Evolutionary conservation across 2,113 vertebrate species (phyloP).

Genomic region (Calypte anna): DNA sequence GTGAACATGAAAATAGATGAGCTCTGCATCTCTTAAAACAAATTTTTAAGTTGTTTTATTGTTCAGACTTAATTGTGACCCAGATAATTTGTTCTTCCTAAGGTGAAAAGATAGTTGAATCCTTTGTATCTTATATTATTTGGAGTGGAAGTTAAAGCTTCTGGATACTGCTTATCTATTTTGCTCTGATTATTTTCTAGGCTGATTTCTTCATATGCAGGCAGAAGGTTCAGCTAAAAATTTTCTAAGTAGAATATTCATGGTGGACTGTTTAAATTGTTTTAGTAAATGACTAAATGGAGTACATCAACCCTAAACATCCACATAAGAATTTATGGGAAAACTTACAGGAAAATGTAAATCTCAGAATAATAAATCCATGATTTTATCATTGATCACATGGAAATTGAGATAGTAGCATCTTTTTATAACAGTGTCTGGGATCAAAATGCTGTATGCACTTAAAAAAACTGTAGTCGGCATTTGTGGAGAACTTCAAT

Average conservation of each 20-base stretch:
- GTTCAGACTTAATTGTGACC: not conserved
- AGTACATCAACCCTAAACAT: not conserved
- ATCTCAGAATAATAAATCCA: not conserved
- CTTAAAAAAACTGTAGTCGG: not conserved
- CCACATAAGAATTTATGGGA: not conserved
- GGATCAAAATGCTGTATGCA: not conserved
- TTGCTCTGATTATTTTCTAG: not conserved
- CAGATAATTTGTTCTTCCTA: conserved; percentile 31
- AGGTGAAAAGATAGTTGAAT: conserved; percentile 10
- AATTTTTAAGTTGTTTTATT: not conserved
- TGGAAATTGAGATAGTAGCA: not conserved
- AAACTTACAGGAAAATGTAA: not conserved
- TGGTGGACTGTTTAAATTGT: not conserved
- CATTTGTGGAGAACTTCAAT: not conserved
- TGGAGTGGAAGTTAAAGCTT: conserved; percentile 1
- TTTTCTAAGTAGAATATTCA: not conserved
- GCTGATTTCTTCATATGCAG: not conserved
- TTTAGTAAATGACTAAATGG: not conserved
- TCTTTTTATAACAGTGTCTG: not conserved
- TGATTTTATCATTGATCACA: not conserved
- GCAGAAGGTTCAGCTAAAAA: not conserved
- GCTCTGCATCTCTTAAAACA: conserved; percentile 41
- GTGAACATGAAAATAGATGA: conserved; percentile 40
- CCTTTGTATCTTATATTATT: not conserved
- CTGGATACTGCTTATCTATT: not conserved